Conservation (phyloP, 2,888 invertebrate species). For the Lasioglossum vierecki region DNA sequence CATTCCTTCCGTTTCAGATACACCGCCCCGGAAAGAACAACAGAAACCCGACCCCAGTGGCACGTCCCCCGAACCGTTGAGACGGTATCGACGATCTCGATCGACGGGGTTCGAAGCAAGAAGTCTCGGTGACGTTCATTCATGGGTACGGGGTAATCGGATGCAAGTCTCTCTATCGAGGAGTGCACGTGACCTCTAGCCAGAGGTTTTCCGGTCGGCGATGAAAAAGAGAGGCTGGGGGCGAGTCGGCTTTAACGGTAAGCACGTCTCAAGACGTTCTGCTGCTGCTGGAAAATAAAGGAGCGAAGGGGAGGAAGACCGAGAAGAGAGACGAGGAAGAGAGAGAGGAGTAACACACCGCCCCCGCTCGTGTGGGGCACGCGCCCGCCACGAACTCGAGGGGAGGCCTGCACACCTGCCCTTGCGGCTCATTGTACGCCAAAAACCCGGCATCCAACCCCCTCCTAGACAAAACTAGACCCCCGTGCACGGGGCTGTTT, state of each 20-base stretch:
- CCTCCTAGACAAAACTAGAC: constrained; percentile 80
- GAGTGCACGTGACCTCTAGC: constrained; percentile 60
- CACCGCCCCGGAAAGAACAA: constrained; percentile 39
- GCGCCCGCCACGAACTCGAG: constrained; percentile 77
- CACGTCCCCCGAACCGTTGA: not conserved
- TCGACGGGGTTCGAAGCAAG: constrained; percentile 61
- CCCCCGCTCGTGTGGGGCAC: constrained; percentile 84
- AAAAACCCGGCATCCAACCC: constrained; percentile 65
- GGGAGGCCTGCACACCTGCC: constrained; percentile 81
- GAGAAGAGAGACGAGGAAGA: constrained; percentile 39
- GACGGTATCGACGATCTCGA: constrained; percentile 37
- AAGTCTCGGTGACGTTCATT: constrained; percentile 60
- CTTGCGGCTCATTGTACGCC: constrained; percentile 77
- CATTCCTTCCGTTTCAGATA: constrained; percentile 1
- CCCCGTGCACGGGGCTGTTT: constrained; percentile 65
- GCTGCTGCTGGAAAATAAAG: constrained; percentile 61
- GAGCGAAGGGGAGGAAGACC: constrained; percentile 41
- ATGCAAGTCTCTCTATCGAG: constrained; percentile 58
- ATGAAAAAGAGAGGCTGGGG: constrained; percentile 38
- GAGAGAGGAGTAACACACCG: constrained; percentile 70
- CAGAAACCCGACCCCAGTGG: constrained; percentile 39
- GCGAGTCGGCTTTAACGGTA: constrained; percentile 32
- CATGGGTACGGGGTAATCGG: constrained; percentile 63
- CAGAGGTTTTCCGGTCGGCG: constrained; percentile 66
- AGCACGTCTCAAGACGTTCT: constrained; percentile 59